Conservation (phyloP, 2,888 invertebrate species). For the Stenichneumon culpator region DNA sequence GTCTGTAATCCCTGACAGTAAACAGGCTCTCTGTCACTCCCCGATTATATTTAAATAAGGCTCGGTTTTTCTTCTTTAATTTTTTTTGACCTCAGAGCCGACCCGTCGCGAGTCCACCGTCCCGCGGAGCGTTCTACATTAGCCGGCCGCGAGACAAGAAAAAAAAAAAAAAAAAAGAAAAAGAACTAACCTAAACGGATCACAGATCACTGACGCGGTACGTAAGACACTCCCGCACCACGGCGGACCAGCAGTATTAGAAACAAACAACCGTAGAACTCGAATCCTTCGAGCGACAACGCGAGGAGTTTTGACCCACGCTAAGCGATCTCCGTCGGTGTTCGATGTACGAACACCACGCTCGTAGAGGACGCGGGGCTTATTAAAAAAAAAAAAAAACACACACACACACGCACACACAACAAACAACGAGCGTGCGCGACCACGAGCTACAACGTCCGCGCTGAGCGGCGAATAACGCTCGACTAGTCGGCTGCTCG, state of each 20-base stretch:
- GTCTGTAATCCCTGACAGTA: conserved; percentile 6
- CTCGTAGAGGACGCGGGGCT: background rate
- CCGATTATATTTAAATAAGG: background rate
- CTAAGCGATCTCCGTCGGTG: no score
- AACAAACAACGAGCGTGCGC: conserved; percentile 1
- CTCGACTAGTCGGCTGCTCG: conserved; percentile 79
- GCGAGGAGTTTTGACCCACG: background rate
- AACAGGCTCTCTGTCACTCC: background rate
- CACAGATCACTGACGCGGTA: conserved; percentile 44
- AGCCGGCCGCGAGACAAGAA: background rate
- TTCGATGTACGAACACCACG: background rate
- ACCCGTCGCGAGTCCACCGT: no score
- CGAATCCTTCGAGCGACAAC: background rate
- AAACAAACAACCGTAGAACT: background rate
- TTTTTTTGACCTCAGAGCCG: background rate
- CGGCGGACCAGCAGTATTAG: background rate
- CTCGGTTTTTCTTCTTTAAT: background rate
- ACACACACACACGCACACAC: no score
- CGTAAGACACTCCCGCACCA: conserved; percentile 31
- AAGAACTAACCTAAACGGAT: conserved; percentile 48
- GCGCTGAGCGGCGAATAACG: conserved; percentile 81
- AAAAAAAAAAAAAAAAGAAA: background rate
- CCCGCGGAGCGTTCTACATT: no score
- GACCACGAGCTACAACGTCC: conserved; percentile 69
- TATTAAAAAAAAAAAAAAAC: background rate